phyloP scores from a whole-genome alignment of 53 echinoderm and acorn worm genomes.

The Stichopus horrens region DNA sequence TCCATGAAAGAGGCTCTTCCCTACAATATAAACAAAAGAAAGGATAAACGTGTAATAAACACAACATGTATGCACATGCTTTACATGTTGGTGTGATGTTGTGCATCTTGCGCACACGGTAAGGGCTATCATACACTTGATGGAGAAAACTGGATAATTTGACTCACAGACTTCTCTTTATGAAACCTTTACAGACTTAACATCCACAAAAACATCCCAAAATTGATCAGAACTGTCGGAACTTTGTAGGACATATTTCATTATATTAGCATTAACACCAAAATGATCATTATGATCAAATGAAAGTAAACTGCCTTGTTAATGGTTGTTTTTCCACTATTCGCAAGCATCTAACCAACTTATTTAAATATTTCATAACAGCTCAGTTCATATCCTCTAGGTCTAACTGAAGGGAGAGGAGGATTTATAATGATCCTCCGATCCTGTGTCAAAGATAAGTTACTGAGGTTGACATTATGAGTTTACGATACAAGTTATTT shows the following conservation, averaged over 20 bases:
- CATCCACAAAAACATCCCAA: too few species aligned
- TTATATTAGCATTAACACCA: not conserved
- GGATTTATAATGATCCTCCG: too few species aligned
- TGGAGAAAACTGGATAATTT: too few species aligned
- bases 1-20: conserved; percentile 77
- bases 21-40: conserved; percentile 49
- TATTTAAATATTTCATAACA: not conserved
- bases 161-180: too few species aligned
- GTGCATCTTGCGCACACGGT: not conserved
- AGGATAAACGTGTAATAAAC: not conserved
- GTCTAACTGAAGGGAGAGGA: too few species aligned
- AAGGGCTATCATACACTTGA: too few species aligned
- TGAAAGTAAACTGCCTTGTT: not conserved
- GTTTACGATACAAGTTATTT: not conserved
- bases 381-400: too few species aligned
- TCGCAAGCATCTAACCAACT: not conserved
- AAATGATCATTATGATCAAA: not conserved
- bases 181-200: too few species aligned
- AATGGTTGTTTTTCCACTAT: not conserved
- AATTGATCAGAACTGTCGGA: not conserved
- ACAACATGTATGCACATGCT: not conserved
- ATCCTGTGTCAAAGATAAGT: too few species aligned
- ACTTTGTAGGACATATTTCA: not conserved
- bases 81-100: not conserved
- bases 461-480: not conserved